Base-by-base conservation (phyloP, 30 jellyfish, hydroid and myxozoan genomes). In the Aurelia coerulea region DNA sequence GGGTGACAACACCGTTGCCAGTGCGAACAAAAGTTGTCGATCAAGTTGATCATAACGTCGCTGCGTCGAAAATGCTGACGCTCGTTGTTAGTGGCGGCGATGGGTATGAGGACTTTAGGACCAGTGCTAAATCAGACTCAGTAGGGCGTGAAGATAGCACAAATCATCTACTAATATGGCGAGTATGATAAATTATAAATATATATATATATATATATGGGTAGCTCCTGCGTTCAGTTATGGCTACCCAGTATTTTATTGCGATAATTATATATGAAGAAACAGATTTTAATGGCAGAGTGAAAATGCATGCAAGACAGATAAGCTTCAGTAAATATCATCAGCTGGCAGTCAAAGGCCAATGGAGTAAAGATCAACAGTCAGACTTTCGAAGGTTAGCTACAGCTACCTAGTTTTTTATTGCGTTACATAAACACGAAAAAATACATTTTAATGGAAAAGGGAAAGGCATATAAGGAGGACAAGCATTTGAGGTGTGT, bases 81-180 rank as follows among this genome's bases (percentile, higher is more conserved):
- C 68, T 95, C 33, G 99, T 95, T 31, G 81, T 95, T 2, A 90
- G 99, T 68, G 99, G 99, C 16, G 99, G 99, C 19, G 99, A 95
- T 68, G 99, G 99, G 62, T 95, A 95, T 86, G 99, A 95, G 58
- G 98, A 95, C 69, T 95, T 95, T 81, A 86, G 97, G 77, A 68
- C 95, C 8, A 95, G 92, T 74, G 97, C 97, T 9, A 93, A 92
- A 17, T 76, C 98, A 31, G 99, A 95, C 73, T 56, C 99, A 7
- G 99, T 95, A 62, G 99, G 99, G 35, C 92, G 99, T 12, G 99
- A 95, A 73, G 99, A 95, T 80, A 95, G 99, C 70, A 95, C 99
- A 90, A 95, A 95, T 68, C 99, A 95, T 87, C 68, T 95, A 80
- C 87, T 95, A 53, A 70, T 95, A 63, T 95, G 99, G 99, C 92